Evolutionary conservation across 2,113 vertebrate genomes (phyloP).

Genomic region (Saguinus imperator): DNA sequence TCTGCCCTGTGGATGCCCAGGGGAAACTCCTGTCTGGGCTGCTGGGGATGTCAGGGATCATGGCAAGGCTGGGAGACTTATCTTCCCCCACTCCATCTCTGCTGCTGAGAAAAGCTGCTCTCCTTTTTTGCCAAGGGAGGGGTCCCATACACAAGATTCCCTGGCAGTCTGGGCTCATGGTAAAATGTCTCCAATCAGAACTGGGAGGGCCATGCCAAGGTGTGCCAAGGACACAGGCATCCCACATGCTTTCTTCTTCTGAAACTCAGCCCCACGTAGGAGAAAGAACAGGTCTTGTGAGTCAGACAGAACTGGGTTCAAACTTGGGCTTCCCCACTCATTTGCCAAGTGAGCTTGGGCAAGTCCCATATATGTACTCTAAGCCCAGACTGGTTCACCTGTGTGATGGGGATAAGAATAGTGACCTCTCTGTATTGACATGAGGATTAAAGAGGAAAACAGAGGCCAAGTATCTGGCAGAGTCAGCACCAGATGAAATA

Average conservation of each 20-base stretch:
- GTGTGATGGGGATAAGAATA: rapidly evolving
- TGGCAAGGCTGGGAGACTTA: not conserved
- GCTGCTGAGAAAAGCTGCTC: not conserved
- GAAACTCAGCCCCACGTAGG: not conserved
- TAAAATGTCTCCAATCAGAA: not conserved
- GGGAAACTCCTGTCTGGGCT: not conserved
- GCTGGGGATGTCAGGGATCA: not conserved
- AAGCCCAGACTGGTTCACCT: not conserved
- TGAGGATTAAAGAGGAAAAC: not conserved
- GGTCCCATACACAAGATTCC: not conserved
- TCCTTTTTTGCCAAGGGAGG: not conserved
- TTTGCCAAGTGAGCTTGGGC: not conserved
- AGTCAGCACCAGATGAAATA: not conserved
- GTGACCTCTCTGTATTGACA: not conserved
- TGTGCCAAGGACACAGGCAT: not conserved
- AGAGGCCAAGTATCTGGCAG: not conserved
- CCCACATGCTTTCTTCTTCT: not conserved
- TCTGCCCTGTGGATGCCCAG: not conserved
- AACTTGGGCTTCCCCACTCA: not conserved
- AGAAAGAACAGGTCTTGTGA: not conserved
- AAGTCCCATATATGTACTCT: not conserved
- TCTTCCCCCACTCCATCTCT: not conserved
- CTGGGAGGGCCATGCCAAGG: not conserved
- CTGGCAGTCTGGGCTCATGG: not conserved
- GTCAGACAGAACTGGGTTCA: not conserved